Conservation (phyloP, 2,888 invertebrate genomes). For the Drosophila acutilabella region DNA sequence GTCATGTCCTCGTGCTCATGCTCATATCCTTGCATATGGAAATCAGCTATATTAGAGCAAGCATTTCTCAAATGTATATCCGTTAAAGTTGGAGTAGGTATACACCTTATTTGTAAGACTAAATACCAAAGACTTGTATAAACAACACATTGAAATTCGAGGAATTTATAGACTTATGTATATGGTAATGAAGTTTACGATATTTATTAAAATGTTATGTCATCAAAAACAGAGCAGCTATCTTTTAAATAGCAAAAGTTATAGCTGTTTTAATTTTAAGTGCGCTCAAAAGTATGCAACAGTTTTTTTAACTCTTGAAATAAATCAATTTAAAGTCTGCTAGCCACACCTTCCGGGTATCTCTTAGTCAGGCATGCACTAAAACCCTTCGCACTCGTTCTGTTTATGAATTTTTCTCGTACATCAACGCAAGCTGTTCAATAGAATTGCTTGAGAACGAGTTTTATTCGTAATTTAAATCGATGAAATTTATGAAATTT, state of each 20-base stretch:
- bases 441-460: conserved; percentile 6
- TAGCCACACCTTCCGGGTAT: neutral
- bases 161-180: no score
- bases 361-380: neutral
- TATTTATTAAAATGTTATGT: no score
- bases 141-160: no score
- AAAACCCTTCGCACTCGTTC: conserved; percentile 17
- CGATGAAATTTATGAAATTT: conserved; percentile 60
- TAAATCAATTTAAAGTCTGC: neutral
- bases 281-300: neutral
- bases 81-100: neutral
- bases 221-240: no score
- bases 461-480: conserved; percentile 62
- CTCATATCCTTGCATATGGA: conserved; percentile 34
- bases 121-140: no score
- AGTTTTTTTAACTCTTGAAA: neutral
- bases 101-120: no score
- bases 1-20: conserved; percentile 50
- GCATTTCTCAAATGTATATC: conserved; percentile 42
- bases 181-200: no score
- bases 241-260: neutral
- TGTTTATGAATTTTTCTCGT: conserved; percentile 59
- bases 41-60: conserved; percentile 53
- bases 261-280: neutral
- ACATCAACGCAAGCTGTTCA: conserved; percentile 72